Evolutionary conservation across 2,888 invertebrate genomes (phyloP), one percentile per base, ranked within the genome.

Genomic region (Dasypolia templi): DNA sequence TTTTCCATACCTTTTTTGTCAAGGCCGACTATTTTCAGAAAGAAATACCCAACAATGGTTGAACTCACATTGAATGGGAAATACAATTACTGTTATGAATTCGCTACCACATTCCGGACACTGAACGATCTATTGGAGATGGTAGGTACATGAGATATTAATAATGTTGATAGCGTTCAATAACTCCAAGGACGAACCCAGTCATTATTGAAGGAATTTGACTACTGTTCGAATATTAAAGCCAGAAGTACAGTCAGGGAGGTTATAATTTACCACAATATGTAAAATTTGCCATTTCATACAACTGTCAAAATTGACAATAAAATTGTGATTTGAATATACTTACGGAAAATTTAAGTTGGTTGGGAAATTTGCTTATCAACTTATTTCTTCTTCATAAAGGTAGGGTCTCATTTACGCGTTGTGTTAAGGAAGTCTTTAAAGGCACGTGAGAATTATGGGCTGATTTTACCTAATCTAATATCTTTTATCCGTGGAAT

Each of bases 141-240:
- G 61, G 3, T 35, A 35, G 35, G 35, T 62, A 81, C 44, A 70
- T 65, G 70, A 59, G 65, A 79, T 68, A 79, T 46, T 79, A 79
- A 83, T 80, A 76, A 81, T 71, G 70, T 75, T 79, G 74, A 81
- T 86, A 76, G 77, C 72, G 73, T 61, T 83, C 84, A 72, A 86
- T 86, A 87, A 76, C 68, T 75, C 66, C 62, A 77, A 81, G 70
- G 86, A 35, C 69, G 80, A 71, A 42, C 69, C 66, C 67, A 53
- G 58, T 26, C 63, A 73, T 75, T 76, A 81, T 87, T 83, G 86
- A 82, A 79, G 77, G 84, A 73, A 58, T 81, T 77, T 58, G 66
- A 59, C 58, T 61, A 64, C 49, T 79, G 75, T 76, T 82, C 61
- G 68, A 62, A 65, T 64, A 75, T 73, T 81, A 75, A 74, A 86